Percentiles rank a stretch among this genome's conserved stretches.
These are phyloP conservation scores for Australoheros scitulus DNA, from an alignment of 2,113 vertebrate genomes.

Conservation along the genomic window DNA sequence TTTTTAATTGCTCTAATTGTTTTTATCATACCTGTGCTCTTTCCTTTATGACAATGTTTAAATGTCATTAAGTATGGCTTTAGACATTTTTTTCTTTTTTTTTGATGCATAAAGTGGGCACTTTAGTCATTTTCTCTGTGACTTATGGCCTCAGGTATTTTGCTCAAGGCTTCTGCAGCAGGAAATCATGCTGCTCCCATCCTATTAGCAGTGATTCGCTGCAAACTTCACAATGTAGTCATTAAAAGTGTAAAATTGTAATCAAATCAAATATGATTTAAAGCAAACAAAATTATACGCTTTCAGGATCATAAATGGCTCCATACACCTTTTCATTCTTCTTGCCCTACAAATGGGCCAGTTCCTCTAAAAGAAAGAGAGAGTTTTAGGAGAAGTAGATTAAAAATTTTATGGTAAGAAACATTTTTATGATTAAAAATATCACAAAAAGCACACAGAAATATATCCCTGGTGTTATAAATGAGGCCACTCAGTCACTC, in stretches of 20 bases:
- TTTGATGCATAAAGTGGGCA: neutral
- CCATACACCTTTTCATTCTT: neutral
- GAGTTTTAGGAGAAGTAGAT: neutral
- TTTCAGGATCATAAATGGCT: no score
- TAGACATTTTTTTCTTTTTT: no score
- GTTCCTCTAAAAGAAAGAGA: neutral
- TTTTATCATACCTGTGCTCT: neutral
- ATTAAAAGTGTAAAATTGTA: neutral
- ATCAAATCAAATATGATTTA: neutral
- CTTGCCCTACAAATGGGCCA: neutral
- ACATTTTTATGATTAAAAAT: neutral
- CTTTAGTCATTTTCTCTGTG: neutral
- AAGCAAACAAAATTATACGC: neutral
- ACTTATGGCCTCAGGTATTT: neutral
- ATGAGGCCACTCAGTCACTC: neutral
- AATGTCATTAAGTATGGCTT: no score
- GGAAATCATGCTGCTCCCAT: neutral
- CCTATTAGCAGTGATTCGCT: neutral
- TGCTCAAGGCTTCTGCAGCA: neutral
- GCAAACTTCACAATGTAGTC: neutral
- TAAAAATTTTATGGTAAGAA: neutral
- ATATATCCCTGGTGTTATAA: neutral
- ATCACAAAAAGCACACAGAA: accelerated
- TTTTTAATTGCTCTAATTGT: neutral
- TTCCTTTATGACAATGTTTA: neutral